Evolutionary conservation across 37 sponge, comb jelly and placozoan species (phyloP), one percentile per base, ranked within the genome.

Genomic region (Geodia barretti): DNA sequence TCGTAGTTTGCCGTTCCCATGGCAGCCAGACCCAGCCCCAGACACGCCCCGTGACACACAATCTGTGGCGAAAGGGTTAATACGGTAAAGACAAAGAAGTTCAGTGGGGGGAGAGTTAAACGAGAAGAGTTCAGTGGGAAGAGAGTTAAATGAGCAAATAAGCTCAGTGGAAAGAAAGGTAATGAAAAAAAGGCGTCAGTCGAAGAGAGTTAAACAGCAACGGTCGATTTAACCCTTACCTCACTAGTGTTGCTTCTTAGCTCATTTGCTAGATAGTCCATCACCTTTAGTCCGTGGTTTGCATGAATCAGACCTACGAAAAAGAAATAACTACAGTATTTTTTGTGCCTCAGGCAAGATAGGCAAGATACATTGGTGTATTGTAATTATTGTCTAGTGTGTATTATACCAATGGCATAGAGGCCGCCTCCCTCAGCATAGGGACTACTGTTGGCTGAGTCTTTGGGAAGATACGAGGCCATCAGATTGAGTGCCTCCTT

Each of bases 371-470:
- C n/a, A n/a, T n/a, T n/a, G n/a, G n/a, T n/a, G n/a, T n/a, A n/a
- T n/a, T n/a, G n/a, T n/a, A n/a, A n/a, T n/a, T n/a, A n/a, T n/a
- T n/a, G n/a, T n/a, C n/a, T n/a, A n/a, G n/a, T n/a, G n/a, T n/a
- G n/a, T n/a, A n/a, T n/a, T 29, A 64, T 67, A 91, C 98, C 98
- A 39, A 98, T 81, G 29, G 99, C 99, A 87, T 92, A 98, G 35
- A 98, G 91, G 1, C 92, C 97, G 3, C 99, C 99, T n/a, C 99
- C 99, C 43, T 93, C 96, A 31, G 89, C 86, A 62, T 96, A 96
- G 17, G 81, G 84, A 39, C 96, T 86, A 30, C 83, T 77, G 0
- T 86, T 76, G 21, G 85, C 32, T 1, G 86, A 89, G 77, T 95
- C 99, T 68, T 92, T 96, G 21, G 99, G 99, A 30, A 98, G 76